phyloP scores from a whole-genome alignment of 2,888 invertebrate genomes.

The Acanthopleura granulata region DNA sequence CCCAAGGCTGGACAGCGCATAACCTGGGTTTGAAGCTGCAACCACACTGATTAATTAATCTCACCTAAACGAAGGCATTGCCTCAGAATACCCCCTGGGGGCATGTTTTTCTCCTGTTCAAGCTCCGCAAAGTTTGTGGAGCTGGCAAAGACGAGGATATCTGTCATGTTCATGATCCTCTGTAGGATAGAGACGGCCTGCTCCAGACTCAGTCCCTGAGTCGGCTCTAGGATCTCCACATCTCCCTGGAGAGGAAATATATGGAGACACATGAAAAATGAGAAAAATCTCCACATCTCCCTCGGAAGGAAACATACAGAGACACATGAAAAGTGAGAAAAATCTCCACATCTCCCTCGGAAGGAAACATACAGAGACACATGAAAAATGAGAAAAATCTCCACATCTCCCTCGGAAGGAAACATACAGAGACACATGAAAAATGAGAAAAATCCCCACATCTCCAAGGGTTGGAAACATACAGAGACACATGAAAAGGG shows the following conservation, averaged over 20 bases:
- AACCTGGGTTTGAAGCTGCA: too few relatives aligned
- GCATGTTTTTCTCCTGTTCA: constrained; percentile 99
- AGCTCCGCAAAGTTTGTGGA: constrained; percentile 97
- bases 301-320: neutral
- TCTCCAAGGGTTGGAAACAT: too few relatives aligned
- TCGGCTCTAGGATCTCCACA: constrained; percentile 97
- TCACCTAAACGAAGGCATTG: constrained; percentile 89
- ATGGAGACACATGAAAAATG: neutral
- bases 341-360: too few relatives aligned
- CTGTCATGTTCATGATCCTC: constrained; percentile 97
- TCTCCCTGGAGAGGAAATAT: constrained; percentile 83
- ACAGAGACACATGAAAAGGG: too few relatives aligned
- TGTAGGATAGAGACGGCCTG: constrained; percentile 98
- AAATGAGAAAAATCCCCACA: too few relatives aligned
- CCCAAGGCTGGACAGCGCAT: too few relatives aligned
- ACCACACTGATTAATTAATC: constrained; percentile 16
- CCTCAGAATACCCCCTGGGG: constrained; percentile 96
- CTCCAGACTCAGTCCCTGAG: constrained; percentile 98
- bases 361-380: too few relatives aligned
- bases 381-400: too few relatives aligned
- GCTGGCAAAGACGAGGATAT: constrained; percentile 97
- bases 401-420: too few relatives aligned
- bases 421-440: too few relatives aligned
- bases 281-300: too few relatives aligned
- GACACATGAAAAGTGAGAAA: too few relatives aligned